A percentile compares a stretch with the other conserved stretches of the same genome.
phyloP scores from a whole-genome alignment of 2,797 vertebrate genomes.

The Urophycis tenuis region DNA sequence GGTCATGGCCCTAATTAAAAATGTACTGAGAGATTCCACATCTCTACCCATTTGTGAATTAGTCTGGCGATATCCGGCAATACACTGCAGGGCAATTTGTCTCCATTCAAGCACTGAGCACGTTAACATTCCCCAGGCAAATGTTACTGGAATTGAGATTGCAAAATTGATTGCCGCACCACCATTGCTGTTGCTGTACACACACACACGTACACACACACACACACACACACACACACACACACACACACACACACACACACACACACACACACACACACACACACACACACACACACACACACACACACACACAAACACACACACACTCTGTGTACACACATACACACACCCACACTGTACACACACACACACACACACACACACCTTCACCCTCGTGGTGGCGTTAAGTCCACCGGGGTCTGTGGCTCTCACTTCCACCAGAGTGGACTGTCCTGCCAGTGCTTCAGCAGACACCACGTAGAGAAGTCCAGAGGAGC shows the following conservation, averaged over 20 bases:
- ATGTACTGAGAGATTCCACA: no score
- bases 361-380: background rate
- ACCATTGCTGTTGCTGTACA: background rate
- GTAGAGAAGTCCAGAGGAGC: constrained; percentile 66
- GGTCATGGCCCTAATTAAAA: no score
- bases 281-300: constrained; percentile 61
- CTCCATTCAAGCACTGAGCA: no score
- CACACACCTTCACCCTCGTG: constrained; percentile 58
- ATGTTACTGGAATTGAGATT: background rate
- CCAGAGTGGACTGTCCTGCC: constrained; percentile 10
- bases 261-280: constrained; percentile 55
- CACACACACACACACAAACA: constrained; percentile 50
- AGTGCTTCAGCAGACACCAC: constrained; percentile 56
- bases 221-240: constrained; percentile 60
- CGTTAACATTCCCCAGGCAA: background rate
- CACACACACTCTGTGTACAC: constrained; percentile 59
- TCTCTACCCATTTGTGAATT: no score
- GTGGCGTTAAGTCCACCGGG: constrained; percentile 41
- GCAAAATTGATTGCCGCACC: background rate
- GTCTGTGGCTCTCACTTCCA: constrained; percentile 65
- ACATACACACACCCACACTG: constrained; percentile 59
- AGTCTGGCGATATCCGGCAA: no score
- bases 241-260: constrained; percentile 56
- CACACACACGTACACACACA: background rate
- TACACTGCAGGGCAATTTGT: background rate